These are phyloP conservation scores for Cettia cetti DNA, from an alignment of 2,113 vertebrate genomes.

Conservation along the genomic window DNA sequence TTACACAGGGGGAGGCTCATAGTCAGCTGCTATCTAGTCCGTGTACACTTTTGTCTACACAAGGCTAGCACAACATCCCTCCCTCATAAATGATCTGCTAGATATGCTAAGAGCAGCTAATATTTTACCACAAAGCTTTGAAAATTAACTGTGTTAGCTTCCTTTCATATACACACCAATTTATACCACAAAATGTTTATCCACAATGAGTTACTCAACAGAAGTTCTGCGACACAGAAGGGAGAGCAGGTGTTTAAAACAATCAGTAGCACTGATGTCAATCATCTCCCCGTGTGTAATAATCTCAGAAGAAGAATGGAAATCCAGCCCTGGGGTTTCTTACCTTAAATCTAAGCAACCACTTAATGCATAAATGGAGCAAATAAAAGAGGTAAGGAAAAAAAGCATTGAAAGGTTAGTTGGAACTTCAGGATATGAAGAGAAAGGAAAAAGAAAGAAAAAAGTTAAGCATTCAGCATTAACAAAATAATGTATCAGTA, in stretches of 20 bases:
- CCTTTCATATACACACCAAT: background rate
- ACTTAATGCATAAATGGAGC: constrained; percentile 92
- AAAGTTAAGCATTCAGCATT: constrained; percentile 82
- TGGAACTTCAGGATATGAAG: constrained; percentile 81
- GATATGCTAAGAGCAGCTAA: background rate
- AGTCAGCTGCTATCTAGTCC: background rate
- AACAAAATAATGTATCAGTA: constrained; percentile 81
- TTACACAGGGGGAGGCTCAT: constrained; percentile 76
- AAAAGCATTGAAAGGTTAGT: constrained; percentile 90
- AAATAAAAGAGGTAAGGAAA: constrained; percentile 88
- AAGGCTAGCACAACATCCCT: background rate
- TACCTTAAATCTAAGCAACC: constrained; percentile 99
- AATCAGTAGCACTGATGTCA: constrained; percentile 10
- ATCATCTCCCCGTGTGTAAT: constrained; percentile 78
- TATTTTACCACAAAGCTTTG: constrained; percentile 14
- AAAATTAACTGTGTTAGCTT: background rate
- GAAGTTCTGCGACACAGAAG: background rate
- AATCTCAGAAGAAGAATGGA: constrained; percentile 75
- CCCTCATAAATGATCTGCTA: constrained; percentile 9
- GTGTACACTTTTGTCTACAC: background rate
- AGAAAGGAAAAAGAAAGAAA: constrained; percentile 78
- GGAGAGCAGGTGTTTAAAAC: background rate
- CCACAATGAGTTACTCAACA: background rate
- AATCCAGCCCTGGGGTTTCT: constrained; percentile 84
- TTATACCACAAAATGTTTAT: constrained; percentile 5